These are phyloP conservation scores for Epirrhoe alternata DNA, from an alignment of 2,888 invertebrate genomes.

Conservation along the genomic window DNA sequence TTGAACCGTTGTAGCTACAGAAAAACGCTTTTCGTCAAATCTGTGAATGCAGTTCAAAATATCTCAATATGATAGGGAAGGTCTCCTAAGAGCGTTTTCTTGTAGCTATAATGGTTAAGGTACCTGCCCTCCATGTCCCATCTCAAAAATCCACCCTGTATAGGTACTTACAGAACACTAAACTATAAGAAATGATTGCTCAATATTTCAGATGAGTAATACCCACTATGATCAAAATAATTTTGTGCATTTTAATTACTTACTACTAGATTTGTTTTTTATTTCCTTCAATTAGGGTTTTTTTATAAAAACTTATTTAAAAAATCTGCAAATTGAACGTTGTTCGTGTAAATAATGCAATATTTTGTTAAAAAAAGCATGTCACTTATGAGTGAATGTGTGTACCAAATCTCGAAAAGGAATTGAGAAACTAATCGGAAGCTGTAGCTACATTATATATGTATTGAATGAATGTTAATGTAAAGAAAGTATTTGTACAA, in stretches of 20 bases:
- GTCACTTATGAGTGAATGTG: conserved; percentile 42
- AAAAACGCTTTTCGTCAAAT: too few species aligned
- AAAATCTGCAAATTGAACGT: neutral
- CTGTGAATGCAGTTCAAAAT: too few species aligned
- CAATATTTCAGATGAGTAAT: conserved; percentile 72
- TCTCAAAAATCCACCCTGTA: too few species aligned
- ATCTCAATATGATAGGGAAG: too few species aligned
- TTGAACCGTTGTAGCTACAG: too few species aligned
- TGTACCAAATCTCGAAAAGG: conserved; percentile 65
- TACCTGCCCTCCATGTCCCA: too few species aligned
- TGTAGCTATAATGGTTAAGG: too few species aligned
- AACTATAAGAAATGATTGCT: conserved; percentile 76
- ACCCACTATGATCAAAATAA: neutral
- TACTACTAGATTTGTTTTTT: conserved; percentile 9
- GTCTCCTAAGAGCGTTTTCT: too few species aligned
- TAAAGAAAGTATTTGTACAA: conserved; percentile 59
- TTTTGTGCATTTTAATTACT: conserved; percentile 30
- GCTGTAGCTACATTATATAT: conserved; percentile 48
- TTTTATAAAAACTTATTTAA: too few species aligned
- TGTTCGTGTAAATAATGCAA: conserved; percentile 42
- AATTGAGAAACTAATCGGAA: conserved; percentile 61
- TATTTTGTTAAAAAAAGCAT: conserved; percentile 31
- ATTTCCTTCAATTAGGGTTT: too few species aligned
- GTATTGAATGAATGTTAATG: conserved; percentile 40
- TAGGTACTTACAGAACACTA: conserved; percentile 37